Conservation (phyloP, 2,113 vertebrate genomes). For the Mormyrus iriodes region DNA sequence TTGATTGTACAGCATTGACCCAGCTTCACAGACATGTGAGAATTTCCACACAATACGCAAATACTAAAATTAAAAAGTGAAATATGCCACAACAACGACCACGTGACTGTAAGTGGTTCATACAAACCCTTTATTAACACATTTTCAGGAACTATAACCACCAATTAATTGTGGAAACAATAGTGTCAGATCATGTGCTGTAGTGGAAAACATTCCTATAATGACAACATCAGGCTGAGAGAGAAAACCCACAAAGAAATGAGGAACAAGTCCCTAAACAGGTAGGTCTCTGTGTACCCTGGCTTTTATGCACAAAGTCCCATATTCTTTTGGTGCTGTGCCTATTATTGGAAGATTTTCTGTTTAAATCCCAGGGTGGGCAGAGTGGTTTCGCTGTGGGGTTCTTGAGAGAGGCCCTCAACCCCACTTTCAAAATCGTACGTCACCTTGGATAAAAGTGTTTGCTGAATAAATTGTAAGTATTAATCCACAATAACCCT, state of each 20-base stretch:
- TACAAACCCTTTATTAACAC: background rate
- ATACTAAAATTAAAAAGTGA: background rate
- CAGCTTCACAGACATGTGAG: background rate
- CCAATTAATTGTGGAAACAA: background rate
- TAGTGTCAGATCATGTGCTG: background rate
- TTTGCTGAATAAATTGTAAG: background rate
- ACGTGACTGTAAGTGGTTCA: background rate
- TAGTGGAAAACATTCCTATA: background rate
- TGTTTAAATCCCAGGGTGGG: background rate
- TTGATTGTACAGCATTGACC: background rate
- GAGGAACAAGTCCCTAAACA: background rate
- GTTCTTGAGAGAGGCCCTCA: background rate
- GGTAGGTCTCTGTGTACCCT: no score
- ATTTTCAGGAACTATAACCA: background rate
- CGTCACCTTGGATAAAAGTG: background rate
- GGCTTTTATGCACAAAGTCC: background rate
- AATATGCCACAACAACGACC: constrained; percentile 34
- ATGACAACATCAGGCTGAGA: background rate
- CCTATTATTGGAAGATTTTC: background rate
- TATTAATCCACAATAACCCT: background rate
- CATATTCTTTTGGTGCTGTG: background rate
- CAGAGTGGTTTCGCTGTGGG: background rate
- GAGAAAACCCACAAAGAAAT: no score
- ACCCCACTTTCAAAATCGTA: background rate
- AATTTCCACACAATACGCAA: background rate